Evolutionary conservation across 2,888 invertebrate species (phyloP).

Genomic region (Isoperla grammatica): DNA sequence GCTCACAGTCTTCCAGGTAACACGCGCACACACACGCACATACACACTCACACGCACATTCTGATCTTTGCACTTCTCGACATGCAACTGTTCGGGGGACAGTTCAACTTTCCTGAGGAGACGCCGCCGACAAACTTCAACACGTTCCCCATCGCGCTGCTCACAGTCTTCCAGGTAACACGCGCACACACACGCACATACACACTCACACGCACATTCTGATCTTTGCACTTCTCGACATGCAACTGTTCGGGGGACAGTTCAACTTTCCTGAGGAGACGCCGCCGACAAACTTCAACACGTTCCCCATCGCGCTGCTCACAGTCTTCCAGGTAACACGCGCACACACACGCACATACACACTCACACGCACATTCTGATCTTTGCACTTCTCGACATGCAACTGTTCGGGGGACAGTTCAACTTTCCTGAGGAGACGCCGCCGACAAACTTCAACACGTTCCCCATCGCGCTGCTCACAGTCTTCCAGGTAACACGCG

Average conservation of each 20-base stretch:
- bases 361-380: too few relatives aligned
- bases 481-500: constrained; percentile 99
- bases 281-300: constrained; percentile 98
- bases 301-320: constrained; percentile 97
- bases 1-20: constrained; percentile 98
- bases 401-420: constrained; percentile 98
- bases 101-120: constrained; percentile 84
- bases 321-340: constrained; percentile 99
- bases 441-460: constrained; percentile 98
- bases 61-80: constrained; percentile 98
- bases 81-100: constrained; percentile 99
- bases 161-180: constrained; percentile 99
- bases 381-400: constrained; percentile 98
- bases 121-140: constrained; percentile 99
- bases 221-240: constrained; percentile 97
- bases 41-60: too few relatives aligned
- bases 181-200: too few relatives aligned
- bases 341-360: too few relatives aligned
- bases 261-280: constrained; percentile 88
- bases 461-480: constrained; percentile 99
- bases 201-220: too few relatives aligned
- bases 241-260: constrained; percentile 99
- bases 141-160: constrained; percentile 97
- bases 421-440: constrained; percentile 86
- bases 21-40: too few relatives aligned